Conservation (phyloP, 2,113 vertebrate species). For the Aramus guarauna region DNA sequence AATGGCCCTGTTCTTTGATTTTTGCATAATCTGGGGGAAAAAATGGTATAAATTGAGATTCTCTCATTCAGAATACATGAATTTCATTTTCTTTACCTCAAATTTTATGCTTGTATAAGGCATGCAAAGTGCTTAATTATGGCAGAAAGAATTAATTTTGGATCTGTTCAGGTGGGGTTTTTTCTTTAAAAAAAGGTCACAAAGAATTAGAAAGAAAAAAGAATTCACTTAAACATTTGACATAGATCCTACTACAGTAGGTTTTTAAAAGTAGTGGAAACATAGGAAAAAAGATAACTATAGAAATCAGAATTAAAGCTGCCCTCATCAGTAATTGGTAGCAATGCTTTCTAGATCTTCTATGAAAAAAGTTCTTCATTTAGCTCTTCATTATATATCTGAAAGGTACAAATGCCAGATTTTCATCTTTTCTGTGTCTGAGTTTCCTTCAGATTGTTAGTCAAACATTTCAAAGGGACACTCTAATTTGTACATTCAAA, state of each 20-base stretch:
- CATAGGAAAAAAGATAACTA: not conserved
- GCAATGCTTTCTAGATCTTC: not conserved
- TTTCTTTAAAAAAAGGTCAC: not conserved
- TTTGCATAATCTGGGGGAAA: not conserved
- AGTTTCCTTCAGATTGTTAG: not conserved
- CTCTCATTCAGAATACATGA: not conserved
- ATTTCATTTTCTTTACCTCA: conserved; percentile 1
- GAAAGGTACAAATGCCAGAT: not conserved
- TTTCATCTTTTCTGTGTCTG: not conserved
- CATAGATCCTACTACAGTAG: not conserved
- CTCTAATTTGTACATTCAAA: not conserved
- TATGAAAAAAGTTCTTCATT: not conserved
- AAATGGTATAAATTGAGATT: not conserved
- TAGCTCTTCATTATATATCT: not conserved
- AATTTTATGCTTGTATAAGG: not conserved
- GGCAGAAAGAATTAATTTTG: not conserved
- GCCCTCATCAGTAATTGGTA: not conserved
- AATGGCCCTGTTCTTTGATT: not conserved
- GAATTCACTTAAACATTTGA: not conserved
- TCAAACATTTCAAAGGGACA: not conserved
- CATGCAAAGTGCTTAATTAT: not conserved
- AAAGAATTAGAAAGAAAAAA: not conserved
- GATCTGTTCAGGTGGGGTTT: not conserved
- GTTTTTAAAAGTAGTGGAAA: not conserved
- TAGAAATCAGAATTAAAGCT: not conserved